These are phyloP conservation scores for Laupala kohalensis DNA, from an alignment of 1,140 invertebrate species.

Conservation along the genomic window DNA sequence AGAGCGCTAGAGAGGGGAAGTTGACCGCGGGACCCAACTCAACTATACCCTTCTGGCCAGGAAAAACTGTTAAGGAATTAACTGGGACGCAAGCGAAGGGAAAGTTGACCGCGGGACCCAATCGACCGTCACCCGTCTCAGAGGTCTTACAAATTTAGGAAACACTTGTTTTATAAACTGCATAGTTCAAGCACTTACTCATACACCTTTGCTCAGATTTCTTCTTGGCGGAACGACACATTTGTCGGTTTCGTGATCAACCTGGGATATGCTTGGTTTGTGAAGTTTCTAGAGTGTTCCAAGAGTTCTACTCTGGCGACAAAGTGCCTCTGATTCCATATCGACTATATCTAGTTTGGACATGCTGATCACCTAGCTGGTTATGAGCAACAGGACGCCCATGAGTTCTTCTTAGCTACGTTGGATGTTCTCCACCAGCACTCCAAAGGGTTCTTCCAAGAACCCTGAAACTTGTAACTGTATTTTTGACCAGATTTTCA, in stretches of 20 bases:
- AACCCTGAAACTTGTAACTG: slow-evolving; percentile 75
- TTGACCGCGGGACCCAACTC: too few species aligned
- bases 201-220: slow-evolving; percentile 93
- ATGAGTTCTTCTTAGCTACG: slow-evolving; percentile 95
- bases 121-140: too few species aligned
- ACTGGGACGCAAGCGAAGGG: too few species aligned
- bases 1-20: too few species aligned
- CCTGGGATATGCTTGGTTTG: slow-evolving; percentile 74
- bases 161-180: slow-evolving; percentile 99
- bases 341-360: slow-evolving; percentile 89
- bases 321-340: slow-evolving; percentile 77
- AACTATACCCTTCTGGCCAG: too few species aligned
- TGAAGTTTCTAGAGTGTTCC: slow-evolving; percentile 75
- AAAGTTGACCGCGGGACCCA: too few species aligned
- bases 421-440: slow-evolving; percentile 84
- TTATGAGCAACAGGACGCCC: slow-evolving; percentile 96
- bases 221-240: slow-evolving; percentile 85
- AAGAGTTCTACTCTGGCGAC: slow-evolving; percentile 81
- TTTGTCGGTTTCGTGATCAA: slow-evolving; percentile 48
- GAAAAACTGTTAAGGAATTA: too few species aligned
- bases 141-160: slow-evolving; percentile 92
- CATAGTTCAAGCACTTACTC: slow-evolving; percentile 88
- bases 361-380: slow-evolving; percentile 89
- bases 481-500: slow-evolving; percentile 96
- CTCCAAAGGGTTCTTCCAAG: slow-evolving; percentile 33